phyloP scores from a whole-genome alignment of 1,140 invertebrate species.

The Drosophila auraria region DNA sequence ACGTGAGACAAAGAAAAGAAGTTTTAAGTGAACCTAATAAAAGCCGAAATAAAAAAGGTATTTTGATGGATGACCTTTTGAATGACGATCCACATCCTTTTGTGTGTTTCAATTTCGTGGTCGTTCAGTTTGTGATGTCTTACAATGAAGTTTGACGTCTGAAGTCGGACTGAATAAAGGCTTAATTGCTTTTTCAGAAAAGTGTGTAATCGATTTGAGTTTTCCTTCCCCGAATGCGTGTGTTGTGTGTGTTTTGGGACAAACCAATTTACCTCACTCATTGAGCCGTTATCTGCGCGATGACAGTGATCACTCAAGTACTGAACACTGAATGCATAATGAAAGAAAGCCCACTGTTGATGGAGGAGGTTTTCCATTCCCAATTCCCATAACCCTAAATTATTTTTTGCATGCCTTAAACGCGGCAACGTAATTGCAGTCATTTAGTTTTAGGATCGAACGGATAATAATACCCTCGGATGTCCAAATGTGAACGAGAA shows the following conservation, averaged over 20 bases:
- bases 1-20: neutral
- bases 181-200: slow-evolving; percentile 53
- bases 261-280: slow-evolving; percentile 50
- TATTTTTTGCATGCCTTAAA: slow-evolving; percentile 42
- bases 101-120: slow-evolving; percentile 12
- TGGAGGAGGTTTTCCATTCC: slow-evolving; percentile 6
- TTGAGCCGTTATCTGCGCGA: slow-evolving; percentile 27
- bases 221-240: slow-evolving; percentile 9
- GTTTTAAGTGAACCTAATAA: slow-evolving; percentile 10
- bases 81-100: slow-evolving; percentile 33
- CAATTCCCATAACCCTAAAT: slow-evolving; percentile 16
- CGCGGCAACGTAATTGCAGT: slow-evolving; percentile 29
- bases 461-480: slow-evolving; percentile 23
- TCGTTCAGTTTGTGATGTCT: slow-evolving; percentile 10
- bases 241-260: slow-evolving; percentile 22
- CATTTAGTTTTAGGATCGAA: slow-evolving; percentile 39
- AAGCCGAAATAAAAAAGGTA: slow-evolving; percentile 17
- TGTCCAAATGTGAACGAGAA: slow-evolving; percentile 29
- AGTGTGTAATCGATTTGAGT: slow-evolving; percentile 32
- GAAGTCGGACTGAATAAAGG: slow-evolving; percentile 32
- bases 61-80: slow-evolving; percentile 25
- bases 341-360: slow-evolving; percentile 39
- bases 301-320: slow-evolving; percentile 44
- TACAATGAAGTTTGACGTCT: slow-evolving; percentile 18
- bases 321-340: slow-evolving; percentile 45